Evolutionary conservation across 2,113 vertebrate species (phyloP), one percentile per base, ranked within the genome.

Genomic region (Orcinus orca): DNA sequence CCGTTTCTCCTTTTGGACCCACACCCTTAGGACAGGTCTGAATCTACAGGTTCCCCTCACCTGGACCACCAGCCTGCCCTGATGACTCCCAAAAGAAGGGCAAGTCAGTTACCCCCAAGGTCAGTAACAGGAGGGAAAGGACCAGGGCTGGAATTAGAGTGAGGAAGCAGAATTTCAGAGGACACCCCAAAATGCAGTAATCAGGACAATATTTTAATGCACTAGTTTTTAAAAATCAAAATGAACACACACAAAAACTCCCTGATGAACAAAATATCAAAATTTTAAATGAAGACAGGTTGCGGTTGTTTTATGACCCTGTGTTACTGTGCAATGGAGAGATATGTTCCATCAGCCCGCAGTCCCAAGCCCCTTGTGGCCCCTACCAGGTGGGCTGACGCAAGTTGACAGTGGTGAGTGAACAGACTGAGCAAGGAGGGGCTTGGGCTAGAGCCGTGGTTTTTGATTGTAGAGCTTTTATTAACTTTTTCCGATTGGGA

Each of bases 301-400:
- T 38, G 23, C 31, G 2, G 47, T 20, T 15, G 36, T 62, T 67
- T 90, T 15, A 13, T 3, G 8, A 7, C 8, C 8, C 29, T 6
- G 6, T 18, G 62, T 33, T 1, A 5, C 0, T 14, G 4, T 17
- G 23, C 11, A 5, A 5, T 0, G 4, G 29, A 63, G 21, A 6
- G 17, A 36, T 6, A 41, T 15, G 21, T 90, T 65, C 21, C 10
- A 5, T 15, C 71, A 44, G 60, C n/a, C 26, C 3, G 2, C 17
- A 2, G 36, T 44, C 15, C 41, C 8, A 0, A 26, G 58, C 20
- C 31, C 53, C 41, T 18, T 8, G 31, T 5, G 15, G 38, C 71
- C 41, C 60, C 50, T 36, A 4, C 10, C 36, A 3, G 31, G 63
- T 25, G 36, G 5, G 31, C 12, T 38, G 8, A 0, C 2, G 26